Conservation (phyloP, 2,797 vertebrate genomes). For the Aplochiton taeniatus region DNA sequence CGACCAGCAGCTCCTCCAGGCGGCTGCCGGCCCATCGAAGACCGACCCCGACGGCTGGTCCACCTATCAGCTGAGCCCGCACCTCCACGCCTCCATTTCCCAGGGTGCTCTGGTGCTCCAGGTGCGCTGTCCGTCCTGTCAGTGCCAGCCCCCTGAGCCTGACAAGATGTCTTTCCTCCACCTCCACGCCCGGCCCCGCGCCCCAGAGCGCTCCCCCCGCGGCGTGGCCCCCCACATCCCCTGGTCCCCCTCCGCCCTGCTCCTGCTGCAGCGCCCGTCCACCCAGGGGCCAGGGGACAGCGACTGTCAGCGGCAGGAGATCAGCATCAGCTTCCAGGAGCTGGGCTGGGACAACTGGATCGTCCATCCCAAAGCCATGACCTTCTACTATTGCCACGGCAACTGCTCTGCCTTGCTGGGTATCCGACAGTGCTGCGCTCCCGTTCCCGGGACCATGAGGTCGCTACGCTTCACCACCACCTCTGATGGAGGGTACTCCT, state of each 20-base stretch:
- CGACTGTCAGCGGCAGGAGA: constrained; percentile 79
- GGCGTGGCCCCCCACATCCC: constrained; percentile 66
- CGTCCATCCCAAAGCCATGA: constrained; percentile 83
- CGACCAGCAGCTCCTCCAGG: constrained; percentile 56
- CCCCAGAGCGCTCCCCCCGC: constrained; percentile 57
- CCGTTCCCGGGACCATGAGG: constrained; percentile 75
- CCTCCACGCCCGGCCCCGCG: constrained; percentile 59
- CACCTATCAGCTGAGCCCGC: constrained; percentile 71
- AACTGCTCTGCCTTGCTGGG: constrained; percentile 82
- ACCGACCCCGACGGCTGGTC: constrained; percentile 75
- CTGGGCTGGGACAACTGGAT: constrained; percentile 96
- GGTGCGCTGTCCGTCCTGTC: constrained; percentile 79
- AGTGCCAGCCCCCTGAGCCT: constrained; percentile 55
- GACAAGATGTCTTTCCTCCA: constrained; percentile 87
- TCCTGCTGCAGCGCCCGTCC: constrained; percentile 80
- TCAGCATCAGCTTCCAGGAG: constrained; percentile 90
- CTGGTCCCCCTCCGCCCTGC: constrained; percentile 82
- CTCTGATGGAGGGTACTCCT: constrained; percentile 88
- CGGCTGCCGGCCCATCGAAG: constrained; percentile 41
- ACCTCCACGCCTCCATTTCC: constrained; percentile 60
- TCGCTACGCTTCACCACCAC: constrained; percentile 80
- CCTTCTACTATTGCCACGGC: constrained; percentile 90
- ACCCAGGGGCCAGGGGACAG: constrained; percentile 61
- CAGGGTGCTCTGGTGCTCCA: constrained; percentile 78
- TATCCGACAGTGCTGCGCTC: constrained; percentile 85